Percentiles rank a stretch among this genome's conserved stretches.
Conservation (phyloP, 2,113 vertebrate genomes). For the Athene noctua region DNA sequence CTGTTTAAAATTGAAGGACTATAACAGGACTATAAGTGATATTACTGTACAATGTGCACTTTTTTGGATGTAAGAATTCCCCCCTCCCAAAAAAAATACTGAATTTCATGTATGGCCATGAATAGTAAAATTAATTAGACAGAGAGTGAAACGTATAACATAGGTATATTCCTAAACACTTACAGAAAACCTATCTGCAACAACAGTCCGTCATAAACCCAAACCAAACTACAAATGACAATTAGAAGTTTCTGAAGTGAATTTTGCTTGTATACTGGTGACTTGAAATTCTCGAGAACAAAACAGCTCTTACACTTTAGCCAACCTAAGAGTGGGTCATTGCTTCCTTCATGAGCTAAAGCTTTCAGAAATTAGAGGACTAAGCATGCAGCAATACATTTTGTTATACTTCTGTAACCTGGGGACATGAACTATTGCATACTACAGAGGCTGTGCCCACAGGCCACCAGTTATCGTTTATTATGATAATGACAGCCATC, state of each 20-base stretch:
- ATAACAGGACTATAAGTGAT: not conserved
- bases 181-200: not conserved
- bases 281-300: not conserved
- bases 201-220: not conserved
- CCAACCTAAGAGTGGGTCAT: not conserved
- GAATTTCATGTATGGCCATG: not conserved
- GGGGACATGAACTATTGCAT: not conserved
- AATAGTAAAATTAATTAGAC: not conserved
- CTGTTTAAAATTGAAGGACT: not conserved
- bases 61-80: not conserved
- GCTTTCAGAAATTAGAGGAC: not conserved
- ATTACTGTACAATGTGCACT: rapidly evolving
- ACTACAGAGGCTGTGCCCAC: rapidly evolving
- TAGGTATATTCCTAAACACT: not conserved
- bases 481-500: not conserved
- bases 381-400: not conserved
- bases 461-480: not conserved
- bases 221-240: not conserved
- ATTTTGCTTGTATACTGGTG: not conserved
- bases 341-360: not conserved
- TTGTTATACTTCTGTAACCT: not conserved
- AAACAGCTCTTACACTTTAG: not conserved
- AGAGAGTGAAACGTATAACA: not conserved
- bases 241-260: not conserved
- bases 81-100: not conserved